Evolutionary conservation across 1,140 invertebrate species (phyloP), one percentile per base, ranked within the genome.

Genomic region (Plectus sambesii): DNA sequence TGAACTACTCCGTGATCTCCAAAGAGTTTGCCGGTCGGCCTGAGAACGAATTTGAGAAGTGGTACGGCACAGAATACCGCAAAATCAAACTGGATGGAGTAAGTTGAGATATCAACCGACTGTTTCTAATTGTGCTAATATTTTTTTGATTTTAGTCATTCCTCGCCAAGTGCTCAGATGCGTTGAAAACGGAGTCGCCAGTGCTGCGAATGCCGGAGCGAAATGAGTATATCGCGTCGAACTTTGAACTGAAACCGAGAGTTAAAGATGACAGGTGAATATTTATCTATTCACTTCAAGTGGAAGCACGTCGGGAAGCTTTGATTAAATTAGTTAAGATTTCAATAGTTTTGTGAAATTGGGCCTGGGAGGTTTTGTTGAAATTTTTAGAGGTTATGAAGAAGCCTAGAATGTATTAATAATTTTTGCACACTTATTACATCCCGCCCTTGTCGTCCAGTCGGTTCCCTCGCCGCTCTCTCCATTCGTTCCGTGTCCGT

Each of bases 141-240:
- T n/a, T n/a, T n/a, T n/a, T n/a, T n/a, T n/a, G n/a, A n/a, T n/a
- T n/a, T n/a, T n/a, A 41, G 19, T 43, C 26, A 6, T 12, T 25
- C 9, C 41, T 56, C 20, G 9, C 25, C 9, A 44, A 51, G 17
- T 57, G 33, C 27, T 17, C 24, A 20, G 26, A 42, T 20, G 53
- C 53, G 25, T 19, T 56, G 23, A 41, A 49, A 39, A 46, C 46
- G 6, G 35, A 37, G 5, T 40, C 44, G n/a, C 62, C 77, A 0
- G 80, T 82, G 49, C 71, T 94, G 0, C 73, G 77, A 49, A 70
- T 96, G 15, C 87, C 89, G 20, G 69, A 72, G 2, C 79, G 78
- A 51, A 96, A 96, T 74, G 84, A 86, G 69, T 96, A 94, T 72
- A 88, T 97, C 66, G 83, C 90, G 0, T 78, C 78, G 0, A 76